Conservation (phyloP, 2,797 vertebrate species). For the Hyperoplus lanceolatus region DNA sequence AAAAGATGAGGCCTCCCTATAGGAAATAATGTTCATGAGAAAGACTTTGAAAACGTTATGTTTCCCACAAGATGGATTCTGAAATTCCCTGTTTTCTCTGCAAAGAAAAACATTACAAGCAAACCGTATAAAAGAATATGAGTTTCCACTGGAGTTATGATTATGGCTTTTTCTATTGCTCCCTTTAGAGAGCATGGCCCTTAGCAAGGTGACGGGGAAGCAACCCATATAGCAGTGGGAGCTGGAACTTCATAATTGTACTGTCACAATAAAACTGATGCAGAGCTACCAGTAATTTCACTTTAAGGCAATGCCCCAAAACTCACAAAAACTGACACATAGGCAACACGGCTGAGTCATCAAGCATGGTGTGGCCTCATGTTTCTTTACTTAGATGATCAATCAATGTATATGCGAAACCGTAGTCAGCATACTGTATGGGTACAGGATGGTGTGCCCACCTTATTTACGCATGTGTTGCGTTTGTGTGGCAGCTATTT, state of each 20-base stretch:
- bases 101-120: slow-evolving; percentile 75
- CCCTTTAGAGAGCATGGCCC: slow-evolving; percentile 73
- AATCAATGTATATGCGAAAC: slow-evolving; percentile 31
- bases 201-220: slow-evolving; percentile 77
- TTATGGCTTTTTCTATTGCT: slow-evolving; percentile 76
- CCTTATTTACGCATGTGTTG: slow-evolving; percentile 36
- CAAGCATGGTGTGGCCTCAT: slow-evolving; percentile 15
- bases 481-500: slow-evolving; percentile 52
- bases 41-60: slow-evolving; percentile 62
- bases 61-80: slow-evolving; percentile 65
- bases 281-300: slow-evolving; percentile 66
- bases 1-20: slow-evolving; percentile 47
- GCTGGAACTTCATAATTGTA: slow-evolving; percentile 78
- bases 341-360: slow-evolving; percentile 42
- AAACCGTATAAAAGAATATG: slow-evolving; percentile 78
- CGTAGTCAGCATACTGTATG: slow-evolving; percentile 30
- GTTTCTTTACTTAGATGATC: slow-evolving; percentile 50
- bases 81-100: slow-evolving; percentile 70
- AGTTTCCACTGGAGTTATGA: slow-evolving; percentile 79
- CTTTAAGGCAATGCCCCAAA: slow-evolving; percentile 59
- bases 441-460: slow-evolving; percentile 37
- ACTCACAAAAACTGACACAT: slow-evolving; percentile 53
- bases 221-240: slow-evolving; percentile 65
- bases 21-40: slow-evolving; percentile 43
- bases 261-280: slow-evolving; percentile 83